Evolutionary conservation across 2,888 invertebrate genomes (phyloP), one percentile per base, ranked within the genome.

Genomic region (Amphipyra berbera): DNA sequence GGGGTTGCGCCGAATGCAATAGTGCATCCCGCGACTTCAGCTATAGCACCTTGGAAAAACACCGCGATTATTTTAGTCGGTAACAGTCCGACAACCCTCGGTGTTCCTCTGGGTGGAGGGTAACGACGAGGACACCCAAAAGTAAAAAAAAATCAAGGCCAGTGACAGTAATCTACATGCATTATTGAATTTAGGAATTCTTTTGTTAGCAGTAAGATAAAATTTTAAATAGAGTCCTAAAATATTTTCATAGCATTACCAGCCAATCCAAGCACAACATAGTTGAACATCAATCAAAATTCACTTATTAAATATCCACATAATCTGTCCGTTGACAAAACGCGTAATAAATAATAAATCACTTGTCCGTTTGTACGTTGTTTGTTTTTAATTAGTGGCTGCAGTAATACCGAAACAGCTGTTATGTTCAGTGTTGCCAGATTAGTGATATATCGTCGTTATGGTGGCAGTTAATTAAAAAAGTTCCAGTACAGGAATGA

Each of bases 371-470:
- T 80, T 81, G 88, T 83, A 76, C 85, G 76, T 81, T 91, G 91
- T 91, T 91, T 91, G 88, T 90, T 91, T 91, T 91, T 90, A 89
- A 91, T 91, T 91, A 90, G 85, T 81, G 85, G 75, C 78, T 82
- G 79, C 59, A 62, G 64, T 59, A 67, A 75, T 71, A 61, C 61
- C 78, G 59, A 63, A 75, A 66, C 68, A 75, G 63, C 76, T 68
- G 65, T 76, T 71, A 63, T 67, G 52, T 66, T 61, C 76, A 47
- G 57, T 76, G 77, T 76, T 64, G 68, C 73, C 61, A 67, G 64
- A 78, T 76, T 78, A 74, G 70, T 75, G 70, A 73, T 73, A 69
- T 61, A 73, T 73, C 40, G 66, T 60, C 47, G 62, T 78, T 73
- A 66, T 73, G 61, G 65, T 63, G 53, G 64, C 55, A 77, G 74